Percentiles rank a stretch among this genome's conserved stretches.
Conservation (phyloP, 2,113 vertebrate species). For the Myanophis thanlyinensis region DNA sequence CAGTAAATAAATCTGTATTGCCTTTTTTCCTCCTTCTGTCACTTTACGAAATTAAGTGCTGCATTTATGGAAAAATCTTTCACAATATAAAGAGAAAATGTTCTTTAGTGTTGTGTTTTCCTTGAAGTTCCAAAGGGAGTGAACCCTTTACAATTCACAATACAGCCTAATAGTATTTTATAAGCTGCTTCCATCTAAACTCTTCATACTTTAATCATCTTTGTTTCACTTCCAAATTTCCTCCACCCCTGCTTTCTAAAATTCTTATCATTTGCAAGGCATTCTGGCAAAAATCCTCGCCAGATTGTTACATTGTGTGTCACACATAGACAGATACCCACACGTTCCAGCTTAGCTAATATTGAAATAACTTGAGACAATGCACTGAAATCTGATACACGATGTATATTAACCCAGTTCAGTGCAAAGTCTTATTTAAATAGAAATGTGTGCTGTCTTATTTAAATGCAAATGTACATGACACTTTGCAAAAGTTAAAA, state of each 20-base stretch:
- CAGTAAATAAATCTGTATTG: background rate
- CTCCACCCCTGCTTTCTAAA: background rate
- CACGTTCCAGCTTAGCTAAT: background rate
- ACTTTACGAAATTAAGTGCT: conserved; percentile 38
- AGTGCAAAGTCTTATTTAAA: background rate
- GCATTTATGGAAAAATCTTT: conserved; percentile 14
- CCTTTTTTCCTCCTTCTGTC: background rate
- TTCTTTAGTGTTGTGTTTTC: conserved; percentile 11
- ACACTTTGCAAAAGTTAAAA: background rate
- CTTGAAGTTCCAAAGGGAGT: conserved; percentile 47
- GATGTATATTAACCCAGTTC: background rate
- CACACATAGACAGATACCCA: background rate
- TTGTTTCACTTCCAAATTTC: conserved; percentile 34
- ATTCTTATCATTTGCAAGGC: conserved; percentile 5
- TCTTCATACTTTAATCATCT: conserved; percentile 43
- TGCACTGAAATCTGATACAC: background rate
- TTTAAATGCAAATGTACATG: conserved; percentile 1
- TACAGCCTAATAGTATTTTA: conserved; percentile 36
- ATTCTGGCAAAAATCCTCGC: background rate
- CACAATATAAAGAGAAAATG: background rate
- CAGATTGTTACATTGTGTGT: background rate
- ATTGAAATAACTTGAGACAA: background rate
- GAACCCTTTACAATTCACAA: conserved; percentile 42
- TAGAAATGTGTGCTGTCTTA: background rate
- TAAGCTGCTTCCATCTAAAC: conserved; percentile 47